Evolutionary conservation across 2,797 vertebrate species (phyloP).

Genomic region (Anguilla obscura): DNA sequence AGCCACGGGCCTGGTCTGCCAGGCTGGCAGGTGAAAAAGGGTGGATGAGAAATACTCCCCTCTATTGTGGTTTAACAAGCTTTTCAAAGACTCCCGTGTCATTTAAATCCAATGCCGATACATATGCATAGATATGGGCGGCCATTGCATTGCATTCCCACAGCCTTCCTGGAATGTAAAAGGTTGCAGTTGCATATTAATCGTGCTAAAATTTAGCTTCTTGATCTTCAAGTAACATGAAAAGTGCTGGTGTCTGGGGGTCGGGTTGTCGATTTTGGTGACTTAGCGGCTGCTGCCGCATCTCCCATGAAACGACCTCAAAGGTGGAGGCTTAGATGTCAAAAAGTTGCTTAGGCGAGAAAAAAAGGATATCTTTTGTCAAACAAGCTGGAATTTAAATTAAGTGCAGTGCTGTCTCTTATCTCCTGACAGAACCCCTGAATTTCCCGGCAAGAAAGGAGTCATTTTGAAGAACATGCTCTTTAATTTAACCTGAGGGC

Average conservation of each 20-base stretch:
- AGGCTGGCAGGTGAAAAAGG: constrained; percentile 13
- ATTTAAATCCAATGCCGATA: constrained; percentile 1
- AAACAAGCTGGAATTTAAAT: constrained; percentile 8
- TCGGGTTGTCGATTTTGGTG: neutral
- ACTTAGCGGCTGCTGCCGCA: neutral
- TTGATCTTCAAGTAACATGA: neutral
- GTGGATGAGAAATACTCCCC: constrained; percentile 47
- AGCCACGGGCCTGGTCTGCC: neutral
- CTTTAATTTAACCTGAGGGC: constrained; percentile 4
- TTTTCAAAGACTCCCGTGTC: neutral
- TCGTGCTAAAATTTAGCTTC: constrained; percentile 51
- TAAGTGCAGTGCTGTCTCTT: constrained; percentile 5
- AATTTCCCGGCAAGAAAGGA: neutral
- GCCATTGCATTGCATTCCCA: neutral
- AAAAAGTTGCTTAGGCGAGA: neutral
- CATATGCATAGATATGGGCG: neutral
- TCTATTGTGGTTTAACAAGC: neutral
- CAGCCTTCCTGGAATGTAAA: constrained; percentile 46
- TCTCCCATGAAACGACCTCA: constrained; percentile 1
- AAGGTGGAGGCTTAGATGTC: neutral
- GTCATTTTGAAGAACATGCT: neutral
- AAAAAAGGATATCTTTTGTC: neutral
- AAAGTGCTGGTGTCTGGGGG: neutral
- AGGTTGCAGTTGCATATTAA: constrained; percentile 58
- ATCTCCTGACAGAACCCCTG: constrained; percentile 4